Percentiles rank a stretch among this genome's conserved stretches.
phyloP scores from a whole-genome alignment of 2,888 invertebrate species.

The Sarcophaga variegata region DNA sequence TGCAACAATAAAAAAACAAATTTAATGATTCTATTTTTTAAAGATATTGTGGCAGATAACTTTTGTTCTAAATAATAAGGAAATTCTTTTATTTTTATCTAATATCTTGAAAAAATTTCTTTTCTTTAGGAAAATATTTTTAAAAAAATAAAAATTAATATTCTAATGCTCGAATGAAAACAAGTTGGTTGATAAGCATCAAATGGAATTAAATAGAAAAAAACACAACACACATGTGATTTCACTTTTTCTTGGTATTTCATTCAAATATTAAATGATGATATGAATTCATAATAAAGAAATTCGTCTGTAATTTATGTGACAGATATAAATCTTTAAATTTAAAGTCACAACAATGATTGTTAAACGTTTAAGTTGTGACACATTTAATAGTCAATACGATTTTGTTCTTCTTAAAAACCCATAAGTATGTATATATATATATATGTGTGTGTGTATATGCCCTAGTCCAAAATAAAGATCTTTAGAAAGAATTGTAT shows the following conservation, averaged over 20 bases:
- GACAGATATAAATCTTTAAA: conserved; percentile 45
- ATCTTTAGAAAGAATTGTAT: conserved; percentile 16
- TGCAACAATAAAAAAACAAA: too few relatives aligned
- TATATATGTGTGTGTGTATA: background rate
- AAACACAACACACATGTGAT: background rate
- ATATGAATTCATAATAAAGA: conserved; percentile 2
- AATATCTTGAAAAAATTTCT: too few relatives aligned
- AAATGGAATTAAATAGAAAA: conserved; percentile 4
- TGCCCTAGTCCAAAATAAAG: conserved; percentile 14
- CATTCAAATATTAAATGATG: background rate
- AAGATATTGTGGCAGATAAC: too few relatives aligned
- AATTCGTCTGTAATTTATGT: conserved; percentile 37
- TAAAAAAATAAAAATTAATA: too few relatives aligned
- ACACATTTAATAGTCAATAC: conserved; percentile 7
- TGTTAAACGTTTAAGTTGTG: conserved; percentile 14
- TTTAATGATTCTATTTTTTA: too few relatives aligned
- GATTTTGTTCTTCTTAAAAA: conserved; percentile 1
- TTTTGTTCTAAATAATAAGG: too few relatives aligned
- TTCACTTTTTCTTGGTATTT: conserved; percentile 49
- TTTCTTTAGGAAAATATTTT: too few relatives aligned
- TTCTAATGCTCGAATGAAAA: background rate
- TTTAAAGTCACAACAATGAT: conserved; percentile 22
- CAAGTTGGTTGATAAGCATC: background rate
- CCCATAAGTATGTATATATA: conserved; percentile 32
- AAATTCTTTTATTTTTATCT: too few relatives aligned